Percentiles rank a stretch among this genome's conserved stretches.
Conservation (phyloP, 2,797 vertebrate genomes). For the Brachymystax lenok region DNA sequence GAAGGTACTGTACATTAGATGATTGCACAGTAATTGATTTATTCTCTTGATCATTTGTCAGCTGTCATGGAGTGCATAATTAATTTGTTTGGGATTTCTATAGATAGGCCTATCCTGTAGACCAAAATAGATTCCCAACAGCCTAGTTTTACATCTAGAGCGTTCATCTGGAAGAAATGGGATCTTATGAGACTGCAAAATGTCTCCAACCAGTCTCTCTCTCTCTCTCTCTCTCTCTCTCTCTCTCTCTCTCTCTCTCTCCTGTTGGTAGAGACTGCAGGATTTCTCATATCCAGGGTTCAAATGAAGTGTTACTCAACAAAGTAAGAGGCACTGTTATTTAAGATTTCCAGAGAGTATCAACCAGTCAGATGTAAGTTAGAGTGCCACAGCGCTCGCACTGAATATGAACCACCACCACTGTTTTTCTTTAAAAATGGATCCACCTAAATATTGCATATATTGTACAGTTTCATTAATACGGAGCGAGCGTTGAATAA, state of each 20-base stretch:
- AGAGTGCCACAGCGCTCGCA: constrained; percentile 32
- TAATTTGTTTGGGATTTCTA: not conserved
- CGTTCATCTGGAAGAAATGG: not conserved
- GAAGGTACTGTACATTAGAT: not conserved
- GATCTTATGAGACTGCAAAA: not conserved
- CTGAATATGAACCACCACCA: constrained; percentile 36
- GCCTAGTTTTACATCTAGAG: not conserved
- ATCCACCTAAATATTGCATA: constrained; percentile 52
- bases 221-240: too few species aligned
- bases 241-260: too few species aligned
- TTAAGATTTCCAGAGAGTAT: constrained; percentile 26
- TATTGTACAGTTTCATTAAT: constrained; percentile 44
- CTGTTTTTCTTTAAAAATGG: constrained; percentile 45
- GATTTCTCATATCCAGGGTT: too few species aligned
- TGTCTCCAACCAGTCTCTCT: not conserved
- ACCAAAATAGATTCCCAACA: not conserved
- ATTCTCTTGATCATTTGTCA: not conserved
- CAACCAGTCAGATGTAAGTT: constrained; percentile 36
- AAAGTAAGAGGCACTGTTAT: constrained; percentile 21
- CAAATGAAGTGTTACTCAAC: constrained; percentile 42
- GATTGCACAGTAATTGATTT: not conserved
- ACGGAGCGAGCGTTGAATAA: constrained; percentile 1
- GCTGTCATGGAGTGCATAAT: not conserved
- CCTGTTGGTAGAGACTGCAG: too few species aligned
- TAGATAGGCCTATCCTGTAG: not conserved